Evolutionary conservation across 2,888 invertebrate species (phyloP), one percentile per base, ranked within the genome.

Genomic region (Tiphia femorata): DNA sequence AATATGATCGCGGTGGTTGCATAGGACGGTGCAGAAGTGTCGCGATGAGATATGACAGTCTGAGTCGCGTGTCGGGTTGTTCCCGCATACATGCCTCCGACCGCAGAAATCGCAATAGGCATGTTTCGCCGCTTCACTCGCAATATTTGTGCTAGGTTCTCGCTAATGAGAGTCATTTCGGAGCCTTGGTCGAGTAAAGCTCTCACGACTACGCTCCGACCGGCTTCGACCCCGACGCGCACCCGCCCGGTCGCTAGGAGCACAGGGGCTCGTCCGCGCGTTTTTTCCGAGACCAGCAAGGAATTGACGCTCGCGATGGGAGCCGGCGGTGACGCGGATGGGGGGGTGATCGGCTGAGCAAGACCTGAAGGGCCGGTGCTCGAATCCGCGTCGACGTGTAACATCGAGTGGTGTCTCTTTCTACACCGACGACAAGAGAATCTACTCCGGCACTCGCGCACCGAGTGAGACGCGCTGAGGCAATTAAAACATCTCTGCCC

Each of bases 131-230:
- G 30, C 4, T 29, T 27, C 0, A 4, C 44, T 2, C 12, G 19
- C 0, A 44, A 19, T 2, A 5, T 5, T 19, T 44, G 44, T 0
- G 29, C 30, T 3, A 44, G 7, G 2, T 6, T 29, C 3, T 44
- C 30, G 1, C n/a, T 27, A 2, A 44, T 19, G 0, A 44, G 29
- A 1, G 20, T 29, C 17, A 44, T 17, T 30, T 44, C 19, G 2
- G 30, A 44, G 12, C 44, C 44, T 7, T 44, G 30, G 29, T 44
- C 44, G 12, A 44, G 20, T n/a, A 44, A 29, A 1, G 30, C 20
- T 19, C 30, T 10, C 1, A 30, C 30, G 0, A 16, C 16, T 3
- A 17, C 12, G 10, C 16, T 25, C 3, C 42, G 42, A 12, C 42
- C 42, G 4, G 42, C 8, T 2, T 10, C 1, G 0, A 1, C 1